Percentiles rank a stretch among this genome's conserved stretches.
phyloP scores from a whole-genome alignment of 2,113 vertebrate genomes.

The Hucho hucho region DNA sequence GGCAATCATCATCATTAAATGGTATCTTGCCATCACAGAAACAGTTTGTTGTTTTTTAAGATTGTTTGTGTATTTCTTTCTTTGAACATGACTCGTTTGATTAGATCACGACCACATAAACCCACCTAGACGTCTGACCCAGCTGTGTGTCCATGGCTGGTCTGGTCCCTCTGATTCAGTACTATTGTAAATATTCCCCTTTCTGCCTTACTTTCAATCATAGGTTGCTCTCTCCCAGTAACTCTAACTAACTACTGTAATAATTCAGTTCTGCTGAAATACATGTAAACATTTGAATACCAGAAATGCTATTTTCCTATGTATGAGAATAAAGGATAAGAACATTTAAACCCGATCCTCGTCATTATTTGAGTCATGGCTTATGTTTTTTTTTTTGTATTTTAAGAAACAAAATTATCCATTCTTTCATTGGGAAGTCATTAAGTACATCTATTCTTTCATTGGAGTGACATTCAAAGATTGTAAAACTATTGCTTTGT shows the following conservation, averaged over 20 bases:
- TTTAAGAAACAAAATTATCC: too few species aligned
- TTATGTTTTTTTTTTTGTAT: too few species aligned
- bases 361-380: not conserved
- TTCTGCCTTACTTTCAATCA: not conserved
- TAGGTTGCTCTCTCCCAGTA: not conserved
- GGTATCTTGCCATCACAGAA: not conserved
- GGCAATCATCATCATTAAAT: not conserved
- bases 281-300: conserved; percentile 51
- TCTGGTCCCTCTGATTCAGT: not conserved
- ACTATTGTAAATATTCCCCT: not conserved
- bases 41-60: not conserved
- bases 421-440: too few species aligned
- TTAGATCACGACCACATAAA: not conserved
- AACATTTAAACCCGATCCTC: not conserved
- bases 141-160: not conserved
- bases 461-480: not conserved
- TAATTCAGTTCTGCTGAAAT: conserved; percentile 35
- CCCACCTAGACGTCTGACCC: not conserved
- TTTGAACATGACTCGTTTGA: not conserved
- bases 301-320: conserved; percentile 80
- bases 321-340: conserved; percentile 65
- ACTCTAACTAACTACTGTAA: conserved; percentile 19
- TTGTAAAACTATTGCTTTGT: too few species aligned
- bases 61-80: not conserved
- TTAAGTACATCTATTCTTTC: not conserved